phyloP scores from a whole-genome alignment of 2,888 invertebrate species.

The Marronus borbonicus region DNA sequence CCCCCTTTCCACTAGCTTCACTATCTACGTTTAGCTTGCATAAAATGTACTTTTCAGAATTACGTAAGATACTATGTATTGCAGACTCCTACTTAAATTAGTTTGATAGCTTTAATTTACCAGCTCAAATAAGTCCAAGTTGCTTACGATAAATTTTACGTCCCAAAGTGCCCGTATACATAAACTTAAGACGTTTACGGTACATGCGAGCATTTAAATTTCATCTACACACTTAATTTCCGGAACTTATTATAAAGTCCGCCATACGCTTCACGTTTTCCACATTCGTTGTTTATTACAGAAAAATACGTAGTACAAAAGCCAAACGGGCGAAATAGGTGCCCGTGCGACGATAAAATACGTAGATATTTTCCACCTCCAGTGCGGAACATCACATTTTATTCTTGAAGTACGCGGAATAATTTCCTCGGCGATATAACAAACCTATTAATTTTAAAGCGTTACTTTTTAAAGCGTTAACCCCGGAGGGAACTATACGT shows the following conservation, averaged over 20 bases:
- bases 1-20: too few relatives aligned
- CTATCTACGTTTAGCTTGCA: too few relatives aligned
- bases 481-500: constrained; percentile 26
- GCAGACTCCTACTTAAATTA: too few relatives aligned
- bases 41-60: too few relatives aligned
- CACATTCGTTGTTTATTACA: neutral
- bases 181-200: too few relatives aligned
- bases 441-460: constrained; percentile 16
- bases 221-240: constrained; percentile 12
- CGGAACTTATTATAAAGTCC: neutral
- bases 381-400: neutral
- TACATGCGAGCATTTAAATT: neutral
- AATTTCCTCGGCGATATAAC: constrained; percentile 7
- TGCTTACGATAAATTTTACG: neutral
- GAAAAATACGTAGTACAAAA: constrained; percentile 14
- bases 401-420: constrained; percentile 6
- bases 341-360: constrained; percentile 1
- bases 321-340: constrained; percentile 1
- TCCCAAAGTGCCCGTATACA: too few relatives aligned
- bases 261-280: neutral
- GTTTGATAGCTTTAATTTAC: too few relatives aligned
- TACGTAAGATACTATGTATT: too few relatives aligned
- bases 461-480: constrained; percentile 4
- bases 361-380: neutral
- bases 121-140: too few relatives aligned